These are phyloP conservation scores for Phataginus tetradactyla DNA, from an alignment of 2,797 vertebrate genomes.

Conservation along the genomic window DNA sequence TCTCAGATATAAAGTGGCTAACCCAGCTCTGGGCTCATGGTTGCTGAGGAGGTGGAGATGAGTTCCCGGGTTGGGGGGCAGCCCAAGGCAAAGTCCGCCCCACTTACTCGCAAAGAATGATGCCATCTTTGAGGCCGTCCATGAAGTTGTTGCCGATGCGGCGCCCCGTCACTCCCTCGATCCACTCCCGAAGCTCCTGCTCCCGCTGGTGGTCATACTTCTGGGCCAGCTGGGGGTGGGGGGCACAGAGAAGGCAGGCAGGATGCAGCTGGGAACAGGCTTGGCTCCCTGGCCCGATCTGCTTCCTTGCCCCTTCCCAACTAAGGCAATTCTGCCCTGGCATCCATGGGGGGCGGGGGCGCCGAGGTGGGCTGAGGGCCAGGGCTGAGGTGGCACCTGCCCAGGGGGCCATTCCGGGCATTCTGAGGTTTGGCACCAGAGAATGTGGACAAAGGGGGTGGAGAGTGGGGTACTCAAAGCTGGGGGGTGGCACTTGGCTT, in stretches of 20 bases:
- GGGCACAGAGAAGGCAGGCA: constrained; percentile 4
- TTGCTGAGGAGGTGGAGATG: background rate
- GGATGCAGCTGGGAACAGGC: background rate
- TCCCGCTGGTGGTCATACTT: constrained; percentile 95
- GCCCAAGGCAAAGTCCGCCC: background rate
- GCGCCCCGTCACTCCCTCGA: constrained; percentile 91
- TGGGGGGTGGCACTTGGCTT: background rate
- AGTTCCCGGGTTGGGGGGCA: background rate
- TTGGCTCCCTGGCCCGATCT: background rate
- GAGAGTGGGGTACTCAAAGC: background rate
- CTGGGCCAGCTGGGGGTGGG: constrained; percentile 90
- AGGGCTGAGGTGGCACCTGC: constrained; percentile 73
- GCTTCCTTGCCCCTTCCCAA: constrained; percentile 56
- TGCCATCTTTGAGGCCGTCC: constrained; percentile 95
- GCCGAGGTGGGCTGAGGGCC: constrained; percentile 12
- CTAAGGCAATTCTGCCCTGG: constrained; percentile 73
- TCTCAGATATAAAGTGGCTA: background rate
- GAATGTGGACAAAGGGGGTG: background rate
- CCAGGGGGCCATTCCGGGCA: constrained; percentile 79
- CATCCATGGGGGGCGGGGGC: background rate
- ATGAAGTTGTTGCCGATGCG: constrained; percentile 93
- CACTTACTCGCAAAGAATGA: constrained; percentile 95
- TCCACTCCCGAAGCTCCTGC: constrained; percentile 94
- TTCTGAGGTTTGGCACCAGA: constrained; percentile 79
- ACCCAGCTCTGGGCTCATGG: background rate